A percentile compares a stretch with the other conserved stretches of the same genome.
Evolutionary conservation across 53 echinoderm and acorn worm genomes (phyloP).

Genomic region (Astropecten irregularis): DNA sequence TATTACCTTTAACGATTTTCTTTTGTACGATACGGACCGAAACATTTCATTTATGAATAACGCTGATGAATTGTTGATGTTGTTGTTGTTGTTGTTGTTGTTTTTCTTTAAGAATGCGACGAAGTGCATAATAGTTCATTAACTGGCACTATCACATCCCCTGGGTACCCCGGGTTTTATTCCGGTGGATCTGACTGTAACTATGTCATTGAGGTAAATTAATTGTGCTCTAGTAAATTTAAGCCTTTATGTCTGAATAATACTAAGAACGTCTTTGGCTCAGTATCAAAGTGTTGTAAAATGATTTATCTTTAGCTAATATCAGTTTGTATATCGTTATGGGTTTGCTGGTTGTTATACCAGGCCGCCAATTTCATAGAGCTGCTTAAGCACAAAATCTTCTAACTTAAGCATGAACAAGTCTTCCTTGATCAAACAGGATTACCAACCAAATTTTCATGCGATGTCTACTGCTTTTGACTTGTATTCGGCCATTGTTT

Average conservation of each 20-base stretch:
- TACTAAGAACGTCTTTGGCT: background rate
- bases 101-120: conserved; percentile 3
- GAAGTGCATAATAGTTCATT: background rate
- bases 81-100: background rate
- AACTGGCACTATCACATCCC: conserved; percentile 8
- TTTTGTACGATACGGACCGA: no score
- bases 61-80: background rate
- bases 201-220: conserved; percentile 32
- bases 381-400: no score
- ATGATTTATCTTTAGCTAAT: background rate
- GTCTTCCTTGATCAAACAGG: no score
- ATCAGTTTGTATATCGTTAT: background rate
- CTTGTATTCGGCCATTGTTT: no score
- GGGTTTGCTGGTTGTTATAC: background rate
- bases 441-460: no score
- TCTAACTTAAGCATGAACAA: no score
- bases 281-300: background rate
- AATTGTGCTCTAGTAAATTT: background rate
- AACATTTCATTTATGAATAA: no score
- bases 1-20: no score
- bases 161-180: conserved; percentile 8
- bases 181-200: conserved; percentile 22
- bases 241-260: background rate
- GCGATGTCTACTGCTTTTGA: no score
- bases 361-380: no score